Evolutionary conservation across 2,797 vertebrate species (phyloP).

Genomic region (Aeoliscus strigatus): DNA sequence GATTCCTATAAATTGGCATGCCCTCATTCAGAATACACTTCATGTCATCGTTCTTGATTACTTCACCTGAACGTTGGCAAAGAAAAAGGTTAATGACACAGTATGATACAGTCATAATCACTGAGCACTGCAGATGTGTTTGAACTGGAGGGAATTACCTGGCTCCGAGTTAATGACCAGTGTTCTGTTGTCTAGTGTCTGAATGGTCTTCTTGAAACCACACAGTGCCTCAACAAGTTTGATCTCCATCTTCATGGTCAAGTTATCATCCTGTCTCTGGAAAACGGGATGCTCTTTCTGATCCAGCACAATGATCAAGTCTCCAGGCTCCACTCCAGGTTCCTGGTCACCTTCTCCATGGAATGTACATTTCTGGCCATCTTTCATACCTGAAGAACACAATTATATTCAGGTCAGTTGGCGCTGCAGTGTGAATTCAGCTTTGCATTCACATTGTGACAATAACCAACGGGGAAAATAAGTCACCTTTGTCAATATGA

Average conservation of each 20-base stretch:
- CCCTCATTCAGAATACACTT: slow-evolving; percentile 86
- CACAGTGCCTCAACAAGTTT: slow-evolving; percentile 90
- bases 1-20: slow-evolving; percentile 87
- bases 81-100: background rate
- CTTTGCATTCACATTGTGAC: background rate
- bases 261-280: slow-evolving; percentile 82
- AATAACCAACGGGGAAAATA: background rate
- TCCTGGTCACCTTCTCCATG: slow-evolving; percentile 95
- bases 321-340: slow-evolving; percentile 91
- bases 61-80: slow-evolving; percentile 76
- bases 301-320: slow-evolving; percentile 91
- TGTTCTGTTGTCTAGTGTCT: slow-evolving; percentile 83
- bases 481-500: slow-evolving; percentile 89
- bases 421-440: background rate
- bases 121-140: background rate
- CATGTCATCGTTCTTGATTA: slow-evolving; percentile 82
- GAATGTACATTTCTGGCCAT: slow-evolving; percentile 92
- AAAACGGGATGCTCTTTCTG: slow-evolving; percentile 88
- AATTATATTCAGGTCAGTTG: slow-evolving; percentile 1
- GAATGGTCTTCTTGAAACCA: slow-evolving; percentile 86
- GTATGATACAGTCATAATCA: background rate
- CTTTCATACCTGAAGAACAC: slow-evolving; percentile 86
- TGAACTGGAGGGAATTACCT: slow-evolving; percentile 70
- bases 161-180: slow-evolving; percentile 80
- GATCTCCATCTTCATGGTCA: slow-evolving; percentile 86